Evolutionary conservation across 2,888 invertebrate genomes (phyloP), one percentile per base, ranked within the genome.

Genomic region (Physocephala rufipes): DNA sequence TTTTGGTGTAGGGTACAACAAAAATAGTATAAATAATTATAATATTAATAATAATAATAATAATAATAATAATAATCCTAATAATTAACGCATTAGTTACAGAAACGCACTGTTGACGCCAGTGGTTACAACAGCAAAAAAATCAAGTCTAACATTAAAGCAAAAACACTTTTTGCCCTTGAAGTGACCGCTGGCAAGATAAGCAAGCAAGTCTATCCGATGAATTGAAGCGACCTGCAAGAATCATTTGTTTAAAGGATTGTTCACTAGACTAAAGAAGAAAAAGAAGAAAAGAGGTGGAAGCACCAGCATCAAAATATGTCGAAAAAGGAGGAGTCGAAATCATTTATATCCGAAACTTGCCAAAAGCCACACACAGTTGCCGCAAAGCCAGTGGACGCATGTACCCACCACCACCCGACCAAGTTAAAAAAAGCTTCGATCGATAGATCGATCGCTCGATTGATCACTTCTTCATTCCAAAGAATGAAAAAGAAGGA

Each of bases 281-380:
- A 9, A 9, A 36, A 36, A 9, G 9, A 15, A 16, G 16, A 30
- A 36, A 21, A 21, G 28, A 7, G 21, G 24, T 30, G 51, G 30
- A 28, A 28, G 19, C 19, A n/a, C n/a, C n/a, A n/a, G n/a, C n/a
- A n/a, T n/a, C n/a, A n/a, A n/a, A n/a, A n/a, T n/a, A n/a, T n/a
- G 45, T 16, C 9, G 24, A 28, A 13, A 24, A 55, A 16, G 55
- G 53, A 66, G 55, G 49, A 49, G 47, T 13, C n/a, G n/a, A 16
- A n/a, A 67, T 43, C 67, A 24, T 58, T 58, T 67, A 58, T 62
- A 61, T 9, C 36, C 36, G n/a, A 51, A 53, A 62, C 51, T 28
- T 75, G 78, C 80, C 78, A 79, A 80, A 74, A 79, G 82, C 82
- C 75, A 77, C 74, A 77, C 76, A 72, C 80, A 75, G 72, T 76